phyloP scores from a whole-genome alignment of 2,113 vertebrate genomes.

The Nycticebus coucang region DNA sequence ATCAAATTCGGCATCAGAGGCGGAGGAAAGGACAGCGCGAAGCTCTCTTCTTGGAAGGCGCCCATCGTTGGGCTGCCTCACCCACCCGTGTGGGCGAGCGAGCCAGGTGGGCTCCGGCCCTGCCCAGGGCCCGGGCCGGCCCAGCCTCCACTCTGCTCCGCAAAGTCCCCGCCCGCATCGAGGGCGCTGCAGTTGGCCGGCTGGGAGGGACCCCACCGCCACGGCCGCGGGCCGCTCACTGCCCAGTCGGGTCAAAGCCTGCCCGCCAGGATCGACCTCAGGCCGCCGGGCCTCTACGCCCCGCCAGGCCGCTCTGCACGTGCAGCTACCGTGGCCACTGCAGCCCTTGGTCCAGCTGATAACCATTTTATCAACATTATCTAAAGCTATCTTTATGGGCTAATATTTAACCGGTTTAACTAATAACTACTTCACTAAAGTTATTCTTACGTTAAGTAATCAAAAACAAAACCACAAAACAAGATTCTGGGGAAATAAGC shows the following conservation, averaged over 20 bases:
- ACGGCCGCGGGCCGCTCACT: neutral
- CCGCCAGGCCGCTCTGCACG: rapidly evolving
- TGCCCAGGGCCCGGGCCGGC: neutral
- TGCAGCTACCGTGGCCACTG: rapidly evolving
- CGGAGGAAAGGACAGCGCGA: conserved; percentile 89
- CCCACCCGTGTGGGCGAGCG: neutral
- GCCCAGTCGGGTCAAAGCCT: neutral
- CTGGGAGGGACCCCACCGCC: neutral
- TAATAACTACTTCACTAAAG: too few species aligned
- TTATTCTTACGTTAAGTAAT: too few species aligned
- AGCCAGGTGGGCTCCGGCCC: neutral
- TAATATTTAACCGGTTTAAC: too few species aligned
- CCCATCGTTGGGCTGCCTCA: conserved; percentile 77
- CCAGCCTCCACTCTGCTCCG: neutral
- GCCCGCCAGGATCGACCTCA: neutral
- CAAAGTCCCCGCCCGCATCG: neutral
- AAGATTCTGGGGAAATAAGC: too few species aligned
- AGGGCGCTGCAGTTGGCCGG: neutral
- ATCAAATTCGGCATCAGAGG: conserved; percentile 92
- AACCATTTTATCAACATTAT: too few species aligned
- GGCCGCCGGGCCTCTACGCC: neutral
- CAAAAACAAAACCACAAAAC: too few species aligned
- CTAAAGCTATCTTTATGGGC: too few species aligned
- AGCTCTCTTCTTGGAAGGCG: conserved; percentile 88
- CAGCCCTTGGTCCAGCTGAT: rapidly evolving